Evolutionary conservation across 2,888 invertebrate species (phyloP).

Genomic region (Pristionchus maxplancki): DNA sequence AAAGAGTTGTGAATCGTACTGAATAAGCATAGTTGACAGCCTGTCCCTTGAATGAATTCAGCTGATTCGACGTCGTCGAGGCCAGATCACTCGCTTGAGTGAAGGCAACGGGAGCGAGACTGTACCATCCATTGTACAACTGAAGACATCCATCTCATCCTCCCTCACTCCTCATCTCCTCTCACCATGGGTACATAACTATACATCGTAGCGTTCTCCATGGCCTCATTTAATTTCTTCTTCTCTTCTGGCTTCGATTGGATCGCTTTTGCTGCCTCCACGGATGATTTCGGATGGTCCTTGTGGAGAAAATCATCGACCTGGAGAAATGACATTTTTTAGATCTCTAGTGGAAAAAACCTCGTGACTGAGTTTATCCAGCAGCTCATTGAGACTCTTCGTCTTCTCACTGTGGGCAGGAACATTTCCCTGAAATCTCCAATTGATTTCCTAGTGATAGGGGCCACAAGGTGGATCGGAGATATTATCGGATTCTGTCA

Average conservation of each 20-base stretch:
- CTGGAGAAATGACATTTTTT: neutral
- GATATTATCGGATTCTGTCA: too few species aligned
- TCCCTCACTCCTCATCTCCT: neutral
- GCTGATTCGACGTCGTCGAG: neutral
- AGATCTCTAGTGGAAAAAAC: neutral
- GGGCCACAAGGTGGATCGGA: too few species aligned
- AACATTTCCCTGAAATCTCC: neutral
- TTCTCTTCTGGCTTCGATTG: neutral
- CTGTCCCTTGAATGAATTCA: neutral
- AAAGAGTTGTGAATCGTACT: neutral
- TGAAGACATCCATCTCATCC: neutral
- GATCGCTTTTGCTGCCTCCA: constrained; percentile 43
- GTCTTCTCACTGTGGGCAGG: constrained; percentile 27
- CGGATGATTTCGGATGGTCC: constrained; percentile 17
- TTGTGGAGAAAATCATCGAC: constrained; percentile 16
- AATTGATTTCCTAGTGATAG: too few species aligned
- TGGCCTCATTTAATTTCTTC: constrained; percentile 31
- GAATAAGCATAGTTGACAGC: constrained; percentile 45
- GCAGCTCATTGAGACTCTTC: constrained; percentile 27
- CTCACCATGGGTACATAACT: constrained; percentile 36
- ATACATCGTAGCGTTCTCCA: constrained; percentile 45
- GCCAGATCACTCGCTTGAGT: constrained; percentile 29
- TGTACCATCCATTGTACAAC: constrained; percentile 48
- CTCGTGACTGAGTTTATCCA: constrained; percentile 19
- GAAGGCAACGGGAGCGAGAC: constrained; percentile 27